Conservation (phyloP, 2,888 invertebrate genomes). For the Meliscaeva auricollis region DNA sequence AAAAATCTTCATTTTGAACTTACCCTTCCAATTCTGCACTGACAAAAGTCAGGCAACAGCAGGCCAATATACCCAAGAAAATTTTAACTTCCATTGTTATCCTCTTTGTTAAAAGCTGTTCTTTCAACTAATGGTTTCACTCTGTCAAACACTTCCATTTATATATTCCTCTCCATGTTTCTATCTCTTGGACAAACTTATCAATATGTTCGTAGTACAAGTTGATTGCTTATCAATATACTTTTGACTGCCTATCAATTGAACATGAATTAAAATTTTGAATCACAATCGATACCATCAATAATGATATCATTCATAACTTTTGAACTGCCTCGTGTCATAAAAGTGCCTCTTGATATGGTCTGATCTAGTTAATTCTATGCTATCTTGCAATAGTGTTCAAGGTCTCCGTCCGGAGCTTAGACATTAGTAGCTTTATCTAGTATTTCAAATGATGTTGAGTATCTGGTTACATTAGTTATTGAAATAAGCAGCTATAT, state of each 20-base stretch:
- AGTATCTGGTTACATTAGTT: no score
- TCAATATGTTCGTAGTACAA: slow-evolving; percentile 31
- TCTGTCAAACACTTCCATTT: slow-evolving; percentile 15
- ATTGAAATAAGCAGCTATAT: no score
- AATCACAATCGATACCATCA: slow-evolving; percentile 3
- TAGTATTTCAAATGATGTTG: no score
- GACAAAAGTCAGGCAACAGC: slow-evolving; percentile 56
- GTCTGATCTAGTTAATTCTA: slow-evolving; percentile 20
- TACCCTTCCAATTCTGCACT: slow-evolving; percentile 70
- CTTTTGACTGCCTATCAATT: background rate
- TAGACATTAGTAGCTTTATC: no score
- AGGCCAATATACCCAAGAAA: slow-evolving; percentile 49
- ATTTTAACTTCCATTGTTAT: slow-evolving; percentile 49
- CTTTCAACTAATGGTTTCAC: slow-evolving; percentile 43
- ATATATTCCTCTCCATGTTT: slow-evolving; percentile 12
- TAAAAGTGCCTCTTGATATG: background rate
- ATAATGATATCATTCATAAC: slow-evolving; percentile 1
- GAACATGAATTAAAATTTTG: slow-evolving; percentile 24
- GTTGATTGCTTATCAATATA: slow-evolving; percentile 25
- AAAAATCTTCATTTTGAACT: no score
- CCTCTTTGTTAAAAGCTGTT: slow-evolving; percentile 1
- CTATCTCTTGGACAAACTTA: slow-evolving; percentile 16
- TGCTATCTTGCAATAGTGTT: background rate
- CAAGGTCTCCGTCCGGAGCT: background rate
- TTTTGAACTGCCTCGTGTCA: slow-evolving; percentile 23